Percentiles rank a stretch among this genome's conserved stretches.
phyloP scores from a whole-genome alignment of 2,113 vertebrate genomes.

The Pseudorasbora parva region DNA sequence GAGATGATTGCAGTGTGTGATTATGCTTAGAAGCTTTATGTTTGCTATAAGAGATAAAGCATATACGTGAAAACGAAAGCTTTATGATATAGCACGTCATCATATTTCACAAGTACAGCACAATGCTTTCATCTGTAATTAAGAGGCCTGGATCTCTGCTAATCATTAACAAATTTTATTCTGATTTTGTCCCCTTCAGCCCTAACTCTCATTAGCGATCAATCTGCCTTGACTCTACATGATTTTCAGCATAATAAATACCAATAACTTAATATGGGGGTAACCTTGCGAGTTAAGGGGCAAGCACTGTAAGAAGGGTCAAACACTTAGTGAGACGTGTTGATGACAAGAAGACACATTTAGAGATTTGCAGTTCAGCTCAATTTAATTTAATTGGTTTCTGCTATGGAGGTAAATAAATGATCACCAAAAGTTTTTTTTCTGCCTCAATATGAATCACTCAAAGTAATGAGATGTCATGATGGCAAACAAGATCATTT shows the following conservation, averaged over 20 bases:
- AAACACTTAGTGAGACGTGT: slow-evolving; percentile 4
- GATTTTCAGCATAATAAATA: slow-evolving; percentile 39
- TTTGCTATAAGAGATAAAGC: not conserved
- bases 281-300: slow-evolving; percentile 28
- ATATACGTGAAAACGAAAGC: not conserved
- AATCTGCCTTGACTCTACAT: slow-evolving; percentile 31
- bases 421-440: slow-evolving; percentile 44
- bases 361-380: slow-evolving; percentile 37
- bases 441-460: slow-evolving; percentile 62
- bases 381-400: slow-evolving; percentile 46
- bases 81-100: not conserved
- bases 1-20: not conserved
- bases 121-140: slow-evolving; percentile 20
- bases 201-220: slow-evolving; percentile 31
- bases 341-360: slow-evolving; percentile 34
- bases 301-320: slow-evolving; percentile 38
- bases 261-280: slow-evolving; percentile 22
- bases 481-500: slow-evolving; percentile 59
- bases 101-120: not conserved
- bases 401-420: slow-evolving; percentile 42
- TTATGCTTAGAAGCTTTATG: not conserved
- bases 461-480: slow-evolving; percentile 68
- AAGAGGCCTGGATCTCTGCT: not conserved
- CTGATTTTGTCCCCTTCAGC: not conserved
- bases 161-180: slow-evolving; percentile 14